Percentiles rank a stretch among this genome's conserved stretches.
phyloP scores from a whole-genome alignment of 2,797 vertebrate species.

The Peromyscus eremicus region DNA sequence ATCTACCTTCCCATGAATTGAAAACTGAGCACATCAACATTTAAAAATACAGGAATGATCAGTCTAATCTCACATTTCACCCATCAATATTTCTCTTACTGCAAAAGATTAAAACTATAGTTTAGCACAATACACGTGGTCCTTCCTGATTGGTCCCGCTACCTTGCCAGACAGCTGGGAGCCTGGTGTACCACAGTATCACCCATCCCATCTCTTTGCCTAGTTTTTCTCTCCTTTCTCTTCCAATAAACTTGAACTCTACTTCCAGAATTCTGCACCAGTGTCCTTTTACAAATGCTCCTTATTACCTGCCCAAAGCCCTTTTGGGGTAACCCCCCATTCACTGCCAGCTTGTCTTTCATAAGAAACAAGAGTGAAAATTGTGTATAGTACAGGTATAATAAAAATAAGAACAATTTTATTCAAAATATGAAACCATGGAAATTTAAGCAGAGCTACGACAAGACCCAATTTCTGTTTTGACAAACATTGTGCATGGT shows the following conservation, averaged over 20 bases:
- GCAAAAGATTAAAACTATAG: neutral
- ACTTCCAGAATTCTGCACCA: neutral
- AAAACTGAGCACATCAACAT: neutral
- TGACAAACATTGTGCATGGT: neutral
- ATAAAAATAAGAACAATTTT: neutral
- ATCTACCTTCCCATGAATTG: neutral
- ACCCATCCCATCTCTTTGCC: neutral
- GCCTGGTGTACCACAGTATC: fast-evolving
- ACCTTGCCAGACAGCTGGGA: fast-evolving
- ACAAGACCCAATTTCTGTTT: neutral
- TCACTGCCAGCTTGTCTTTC: neutral
- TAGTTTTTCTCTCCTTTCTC: neutral
- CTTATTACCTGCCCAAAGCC: neutral
- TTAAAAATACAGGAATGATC: neutral
- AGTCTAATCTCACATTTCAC: neutral
- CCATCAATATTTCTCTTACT: neutral
- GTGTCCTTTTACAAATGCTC: neutral
- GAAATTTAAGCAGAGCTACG: neutral
- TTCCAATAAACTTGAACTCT: neutral
- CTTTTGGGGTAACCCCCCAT: neutral
- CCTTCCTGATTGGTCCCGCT: neutral
- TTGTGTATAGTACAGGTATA: neutral
- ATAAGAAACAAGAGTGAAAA: neutral
- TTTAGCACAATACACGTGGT: neutral
- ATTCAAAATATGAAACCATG: neutral